Evolutionary conservation across 2,888 invertebrate species (phyloP).

Genomic region (Diploptera punctata): DNA sequence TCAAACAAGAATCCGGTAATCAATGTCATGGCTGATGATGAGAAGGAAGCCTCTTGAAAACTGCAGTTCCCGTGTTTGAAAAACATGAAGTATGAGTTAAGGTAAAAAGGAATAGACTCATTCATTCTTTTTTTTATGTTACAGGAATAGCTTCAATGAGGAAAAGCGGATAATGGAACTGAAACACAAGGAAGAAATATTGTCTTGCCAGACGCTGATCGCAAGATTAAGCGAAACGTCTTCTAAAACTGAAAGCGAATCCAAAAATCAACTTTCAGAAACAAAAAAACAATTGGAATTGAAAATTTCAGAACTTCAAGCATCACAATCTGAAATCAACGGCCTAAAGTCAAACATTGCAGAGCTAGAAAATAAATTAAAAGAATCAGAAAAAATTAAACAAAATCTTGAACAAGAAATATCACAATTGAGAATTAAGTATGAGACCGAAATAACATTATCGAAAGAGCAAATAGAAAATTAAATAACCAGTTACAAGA

Average conservation of each 20-base stretch:
- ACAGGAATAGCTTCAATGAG: neutral
- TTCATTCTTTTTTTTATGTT: neutral
- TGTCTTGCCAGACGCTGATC: neutral
- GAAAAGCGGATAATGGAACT: neutral
- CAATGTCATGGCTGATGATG: too few relatives aligned
- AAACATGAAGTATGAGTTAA: too few relatives aligned
- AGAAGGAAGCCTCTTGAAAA: too few relatives aligned
- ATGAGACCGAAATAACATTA: neutral
- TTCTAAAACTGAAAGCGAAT: neutral
- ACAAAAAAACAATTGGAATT: neutral
- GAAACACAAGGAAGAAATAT: neutral
- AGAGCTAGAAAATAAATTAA: neutral
- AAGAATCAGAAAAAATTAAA: neutral
- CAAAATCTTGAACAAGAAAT: neutral
- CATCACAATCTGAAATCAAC: neutral
- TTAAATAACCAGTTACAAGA: neutral
- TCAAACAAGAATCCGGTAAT: too few relatives aligned
- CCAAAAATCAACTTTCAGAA: neutral
- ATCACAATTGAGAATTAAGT: neutral
- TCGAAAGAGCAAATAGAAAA: neutral
- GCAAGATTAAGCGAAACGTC: neutral
- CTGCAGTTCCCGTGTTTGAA: too few relatives aligned
- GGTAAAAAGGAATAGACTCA: too few relatives aligned
- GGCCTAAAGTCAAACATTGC: neutral
- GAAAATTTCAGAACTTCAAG: neutral